A percentile compares a stretch with the other conserved stretches of the same genome.
Evolutionary conservation across 2,797 vertebrate genomes (phyloP).

Genomic region (Spondyliosoma cantharus): DNA sequence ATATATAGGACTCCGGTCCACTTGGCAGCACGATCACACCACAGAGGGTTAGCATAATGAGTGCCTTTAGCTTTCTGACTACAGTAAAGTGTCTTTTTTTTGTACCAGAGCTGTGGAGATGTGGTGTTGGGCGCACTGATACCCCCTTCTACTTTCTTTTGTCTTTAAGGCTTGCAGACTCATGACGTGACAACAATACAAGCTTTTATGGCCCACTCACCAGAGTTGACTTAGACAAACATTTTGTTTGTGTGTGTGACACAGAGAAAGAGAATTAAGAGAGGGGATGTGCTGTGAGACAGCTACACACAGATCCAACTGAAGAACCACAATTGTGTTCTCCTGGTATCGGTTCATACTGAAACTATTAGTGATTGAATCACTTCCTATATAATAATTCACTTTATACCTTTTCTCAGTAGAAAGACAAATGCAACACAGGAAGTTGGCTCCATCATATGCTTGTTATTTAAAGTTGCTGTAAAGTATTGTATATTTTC

Average conservation of each 20-base stretch:
- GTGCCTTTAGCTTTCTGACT: conserved; percentile 56
- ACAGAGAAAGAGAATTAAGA: conserved; percentile 31
- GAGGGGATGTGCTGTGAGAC: conserved; percentile 34
- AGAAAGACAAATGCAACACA: neutral
- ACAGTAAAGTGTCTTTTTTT: conserved; percentile 57
- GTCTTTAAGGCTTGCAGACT: conserved; percentile 51
- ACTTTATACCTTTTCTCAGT: neutral
- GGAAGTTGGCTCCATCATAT: neutral
- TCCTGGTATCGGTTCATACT: conserved; percentile 1
- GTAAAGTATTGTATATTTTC: no score
- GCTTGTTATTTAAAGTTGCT: neutral
- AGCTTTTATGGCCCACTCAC: conserved; percentile 53
- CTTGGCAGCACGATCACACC: conserved; percentile 65
- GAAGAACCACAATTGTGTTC: conserved; percentile 23
- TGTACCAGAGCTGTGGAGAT: conserved; percentile 36
- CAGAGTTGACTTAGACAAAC: conserved; percentile 57
- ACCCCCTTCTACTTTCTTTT: conserved; percentile 49
- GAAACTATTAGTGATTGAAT: conserved; percentile 19
- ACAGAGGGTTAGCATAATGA: conserved; percentile 70
- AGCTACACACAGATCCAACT: conserved; percentile 16
- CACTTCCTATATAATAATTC: neutral
- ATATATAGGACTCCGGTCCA: conserved; percentile 59
- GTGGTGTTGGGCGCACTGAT: conserved; percentile 45
- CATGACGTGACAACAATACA: conserved; percentile 58
- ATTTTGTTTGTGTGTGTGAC: conserved; percentile 44